These are phyloP conservation scores for Bambusicola thoracicus DNA, from an alignment of 2,113 vertebrate species.

Conservation along the genomic window DNA sequence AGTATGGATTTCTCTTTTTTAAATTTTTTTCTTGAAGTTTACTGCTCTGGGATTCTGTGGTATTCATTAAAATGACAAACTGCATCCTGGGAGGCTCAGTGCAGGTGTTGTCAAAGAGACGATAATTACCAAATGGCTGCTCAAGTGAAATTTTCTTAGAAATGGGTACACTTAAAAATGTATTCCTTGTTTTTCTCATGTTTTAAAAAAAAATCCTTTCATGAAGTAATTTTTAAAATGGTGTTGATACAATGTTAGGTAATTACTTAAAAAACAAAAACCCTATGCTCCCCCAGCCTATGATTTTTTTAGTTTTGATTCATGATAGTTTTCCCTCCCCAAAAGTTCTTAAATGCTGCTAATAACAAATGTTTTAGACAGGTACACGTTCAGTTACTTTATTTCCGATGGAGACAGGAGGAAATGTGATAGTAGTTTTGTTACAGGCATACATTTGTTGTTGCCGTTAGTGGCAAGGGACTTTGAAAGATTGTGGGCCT, in stretches of 20 bases:
- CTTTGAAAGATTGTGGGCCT: slow-evolving; percentile 59
- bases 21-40: neutral
- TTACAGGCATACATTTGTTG: slow-evolving; percentile 14
- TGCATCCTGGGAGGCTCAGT: neutral
- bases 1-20: neutral
- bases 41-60: neutral
- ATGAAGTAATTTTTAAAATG: neutral
- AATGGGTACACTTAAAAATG: neutral
- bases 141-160: neutral
- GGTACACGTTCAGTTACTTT: neutral
- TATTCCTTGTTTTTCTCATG: neutral
- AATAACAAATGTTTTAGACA: neutral
- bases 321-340: neutral
- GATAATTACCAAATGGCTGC: neutral
- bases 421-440: neutral
- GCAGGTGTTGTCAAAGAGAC: neutral
- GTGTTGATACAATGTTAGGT: neutral
- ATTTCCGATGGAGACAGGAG: neutral
- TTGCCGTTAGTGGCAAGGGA: neutral
- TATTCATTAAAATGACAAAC: neutral
- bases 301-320: neutral
- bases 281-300: accelerated
- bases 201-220: neutral
- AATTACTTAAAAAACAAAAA: neutral
- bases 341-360: neutral